Evolutionary conservation across 1,140 invertebrate species (phyloP).

Genomic region (Drosophila repleta): DNA sequence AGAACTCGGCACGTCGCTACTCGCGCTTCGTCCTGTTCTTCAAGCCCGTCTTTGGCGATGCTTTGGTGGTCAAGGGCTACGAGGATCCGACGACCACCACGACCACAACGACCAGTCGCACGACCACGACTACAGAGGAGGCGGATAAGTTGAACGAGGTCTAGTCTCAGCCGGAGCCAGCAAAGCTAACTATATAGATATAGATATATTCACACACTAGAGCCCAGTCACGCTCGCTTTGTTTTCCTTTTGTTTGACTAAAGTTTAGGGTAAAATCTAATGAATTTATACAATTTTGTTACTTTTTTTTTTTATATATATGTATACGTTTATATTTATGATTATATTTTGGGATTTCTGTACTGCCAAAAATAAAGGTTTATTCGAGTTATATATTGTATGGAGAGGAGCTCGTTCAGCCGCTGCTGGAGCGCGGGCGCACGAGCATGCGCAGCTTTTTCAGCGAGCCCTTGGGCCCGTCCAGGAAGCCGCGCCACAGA

Average conservation of each 20-base stretch:
- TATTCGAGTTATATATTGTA: constrained; percentile 18
- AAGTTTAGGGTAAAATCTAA: too few species aligned
- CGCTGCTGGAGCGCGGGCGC: constrained; percentile 42
- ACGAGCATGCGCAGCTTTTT: constrained; percentile 58
- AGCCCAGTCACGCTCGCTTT: too few species aligned
- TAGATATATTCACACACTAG: too few species aligned
- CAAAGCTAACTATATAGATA: too few species aligned
- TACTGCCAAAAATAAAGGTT: constrained; percentile 3
- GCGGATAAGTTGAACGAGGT: constrained; percentile 66
- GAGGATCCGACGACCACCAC: constrained; percentile 85
- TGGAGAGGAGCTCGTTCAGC: not conserved
- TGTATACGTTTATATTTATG: too few species aligned
- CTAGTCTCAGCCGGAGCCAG: constrained; percentile 21
- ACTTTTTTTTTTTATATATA: too few species aligned
- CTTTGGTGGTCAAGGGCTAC: constrained; percentile 87
- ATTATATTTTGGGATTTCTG: constrained; percentile 1
- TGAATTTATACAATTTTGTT: too few species aligned
- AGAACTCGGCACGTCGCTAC: constrained; percentile 89
- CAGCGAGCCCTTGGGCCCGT: constrained; percentile 67
- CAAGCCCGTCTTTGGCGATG: constrained; percentile 88
- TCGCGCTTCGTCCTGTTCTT: constrained; percentile 87
- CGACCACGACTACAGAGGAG: constrained; percentile 42
- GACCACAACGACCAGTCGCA: constrained; percentile 84
- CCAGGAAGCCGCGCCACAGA: constrained; percentile 62
- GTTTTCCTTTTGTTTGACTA: too few species aligned